phyloP scores from a whole-genome alignment of 2,888 invertebrate species.

The Pseudococcus viburni region DNA sequence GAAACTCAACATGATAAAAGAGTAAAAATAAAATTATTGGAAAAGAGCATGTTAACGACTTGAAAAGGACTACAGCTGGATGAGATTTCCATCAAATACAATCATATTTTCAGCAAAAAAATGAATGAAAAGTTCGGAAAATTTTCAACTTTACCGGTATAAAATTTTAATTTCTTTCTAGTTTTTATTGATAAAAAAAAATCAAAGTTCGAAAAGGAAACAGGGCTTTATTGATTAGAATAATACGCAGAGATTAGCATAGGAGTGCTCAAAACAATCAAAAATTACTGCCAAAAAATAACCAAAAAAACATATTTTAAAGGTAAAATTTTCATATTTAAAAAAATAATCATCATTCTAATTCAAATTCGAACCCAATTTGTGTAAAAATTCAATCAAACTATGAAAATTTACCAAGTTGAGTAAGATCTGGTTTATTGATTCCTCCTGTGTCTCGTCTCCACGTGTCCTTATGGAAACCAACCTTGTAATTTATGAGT shows the following conservation, averaged over 20 bases:
- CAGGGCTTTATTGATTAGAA: background rate
- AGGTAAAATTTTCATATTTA: background rate
- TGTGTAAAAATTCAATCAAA: background rate
- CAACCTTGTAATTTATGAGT: background rate
- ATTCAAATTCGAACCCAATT: background rate
- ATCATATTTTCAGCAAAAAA: background rate
- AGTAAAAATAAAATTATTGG: background rate
- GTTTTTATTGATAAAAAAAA: background rate
- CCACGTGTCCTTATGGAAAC: constrained; percentile 37
- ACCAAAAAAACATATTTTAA: background rate
- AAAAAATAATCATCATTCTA: background rate
- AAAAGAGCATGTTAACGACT: background rate
- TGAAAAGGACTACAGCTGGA: background rate
- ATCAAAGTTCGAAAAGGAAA: background rate
- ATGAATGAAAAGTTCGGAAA: background rate
- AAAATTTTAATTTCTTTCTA: background rate
- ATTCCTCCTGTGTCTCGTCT: constrained; percentile 21
- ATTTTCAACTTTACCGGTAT: background rate
- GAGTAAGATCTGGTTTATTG: background rate
- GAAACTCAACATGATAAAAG: background rate
- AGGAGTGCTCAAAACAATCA: constrained; percentile 12
- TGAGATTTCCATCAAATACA: background rate
- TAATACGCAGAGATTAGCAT: background rate
- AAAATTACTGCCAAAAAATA: background rate
- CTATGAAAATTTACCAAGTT: background rate